phyloP scores from a whole-genome alignment of 2,888 invertebrate genomes.

The Plutella xylostella region DNA sequence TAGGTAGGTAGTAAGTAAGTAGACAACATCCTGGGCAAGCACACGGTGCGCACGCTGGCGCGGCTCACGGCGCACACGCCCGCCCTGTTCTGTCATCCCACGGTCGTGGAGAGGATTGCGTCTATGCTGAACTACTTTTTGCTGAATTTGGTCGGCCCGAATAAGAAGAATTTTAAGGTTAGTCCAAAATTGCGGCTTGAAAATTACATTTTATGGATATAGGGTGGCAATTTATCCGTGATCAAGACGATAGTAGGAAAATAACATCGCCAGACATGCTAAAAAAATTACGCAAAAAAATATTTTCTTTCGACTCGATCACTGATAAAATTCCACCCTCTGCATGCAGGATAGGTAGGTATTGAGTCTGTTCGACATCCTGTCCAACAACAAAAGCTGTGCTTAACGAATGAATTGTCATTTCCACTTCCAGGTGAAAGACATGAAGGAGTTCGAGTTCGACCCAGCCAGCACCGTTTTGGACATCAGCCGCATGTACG shows the following conservation, averaged over 20 bases:
- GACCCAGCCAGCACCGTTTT: conserved; percentile 90
- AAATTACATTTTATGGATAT: too few species aligned
- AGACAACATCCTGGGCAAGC: conserved; percentile 92
- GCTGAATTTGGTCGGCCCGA: conserved; percentile 89
- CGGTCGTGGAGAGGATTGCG: conserved; percentile 92
- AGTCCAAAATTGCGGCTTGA: too few species aligned
- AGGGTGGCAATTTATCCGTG: too few species aligned
- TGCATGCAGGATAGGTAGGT: too few species aligned
- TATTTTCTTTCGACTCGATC: too few species aligned
- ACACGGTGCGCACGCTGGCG: conserved; percentile 88
- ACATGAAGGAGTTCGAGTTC: conserved; percentile 90
- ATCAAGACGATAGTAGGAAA: too few species aligned
- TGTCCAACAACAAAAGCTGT: too few species aligned
- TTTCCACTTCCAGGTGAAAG: conserved; percentile 75
- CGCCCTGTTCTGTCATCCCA: conserved; percentile 87
- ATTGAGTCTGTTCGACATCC: too few species aligned
- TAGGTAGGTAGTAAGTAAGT: too few species aligned
- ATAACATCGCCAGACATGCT: too few species aligned
- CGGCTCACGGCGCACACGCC: conserved; percentile 80
- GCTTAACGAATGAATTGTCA: neutral
- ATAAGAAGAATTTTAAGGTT: conserved; percentile 92
- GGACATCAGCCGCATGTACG: conserved; percentile 92
- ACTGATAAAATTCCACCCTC: too few species aligned
- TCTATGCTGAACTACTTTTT: conserved; percentile 97
- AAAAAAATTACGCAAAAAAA: too few species aligned